phyloP scores from a whole-genome alignment of 2,113 vertebrate genomes.

The Girardinichthys multiradiatus region DNA sequence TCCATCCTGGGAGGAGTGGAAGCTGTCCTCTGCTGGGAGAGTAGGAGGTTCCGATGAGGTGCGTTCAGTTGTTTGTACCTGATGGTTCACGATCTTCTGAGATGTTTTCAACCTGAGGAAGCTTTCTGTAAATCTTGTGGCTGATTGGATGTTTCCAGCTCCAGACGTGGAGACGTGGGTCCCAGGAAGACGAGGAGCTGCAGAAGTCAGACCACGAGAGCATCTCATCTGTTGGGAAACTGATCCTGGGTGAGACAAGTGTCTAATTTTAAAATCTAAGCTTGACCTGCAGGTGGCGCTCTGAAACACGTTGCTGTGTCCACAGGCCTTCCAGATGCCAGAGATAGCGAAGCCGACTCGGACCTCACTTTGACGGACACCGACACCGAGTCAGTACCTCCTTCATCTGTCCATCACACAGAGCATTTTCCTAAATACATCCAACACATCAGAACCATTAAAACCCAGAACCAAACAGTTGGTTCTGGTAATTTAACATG shows the following conservation, averaged over 20 bases:
- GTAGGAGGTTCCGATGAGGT: constrained; percentile 21
- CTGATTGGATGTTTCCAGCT: not conserved
- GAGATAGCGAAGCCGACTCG: constrained; percentile 70
- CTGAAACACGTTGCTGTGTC: constrained; percentile 1
- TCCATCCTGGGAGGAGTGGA: constrained; percentile 68
- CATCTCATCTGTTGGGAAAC: constrained; percentile 16
- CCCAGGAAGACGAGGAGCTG: constrained; percentile 20
- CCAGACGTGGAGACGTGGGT: constrained; percentile 27
- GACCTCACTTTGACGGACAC: constrained; percentile 78
- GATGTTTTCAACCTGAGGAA: not conserved
- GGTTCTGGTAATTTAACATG: too few relatives aligned
- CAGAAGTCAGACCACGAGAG: constrained; percentile 24
- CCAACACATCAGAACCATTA: not conserved
- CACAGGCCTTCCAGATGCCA: constrained; percentile 34
- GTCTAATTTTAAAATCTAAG: too few relatives aligned
- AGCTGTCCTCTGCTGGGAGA: not conserved
- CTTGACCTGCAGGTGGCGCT: not conserved
- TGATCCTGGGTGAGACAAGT: constrained; percentile 43
- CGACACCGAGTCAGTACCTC: constrained; percentile 77
- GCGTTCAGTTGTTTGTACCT: not conserved
- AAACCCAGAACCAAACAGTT: too few relatives aligned
- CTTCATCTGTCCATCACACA: not conserved
- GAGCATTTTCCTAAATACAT: not conserved
- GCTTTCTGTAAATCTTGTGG: not conserved
- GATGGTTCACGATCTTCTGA: not conserved